A percentile compares a stretch with the other conserved stretches of the same genome.
phyloP scores from a whole-genome alignment of 2,113 vertebrate genomes.

The Catagonus wagneri region DNA sequence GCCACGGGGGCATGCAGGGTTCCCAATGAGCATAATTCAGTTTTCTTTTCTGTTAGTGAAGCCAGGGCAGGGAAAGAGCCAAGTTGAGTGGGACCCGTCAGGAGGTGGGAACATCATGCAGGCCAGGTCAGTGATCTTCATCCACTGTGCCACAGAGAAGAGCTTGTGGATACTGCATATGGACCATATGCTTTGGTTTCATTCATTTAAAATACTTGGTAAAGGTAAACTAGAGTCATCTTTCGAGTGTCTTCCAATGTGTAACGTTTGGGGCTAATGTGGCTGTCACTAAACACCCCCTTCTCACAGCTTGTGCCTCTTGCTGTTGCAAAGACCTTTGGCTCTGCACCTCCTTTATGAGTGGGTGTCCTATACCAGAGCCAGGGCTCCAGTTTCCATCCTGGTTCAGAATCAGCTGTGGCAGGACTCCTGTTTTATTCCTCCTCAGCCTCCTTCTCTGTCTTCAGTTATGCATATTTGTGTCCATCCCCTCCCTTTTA shows the following conservation, averaged over 20 bases:
- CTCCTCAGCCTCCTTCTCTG: neutral
- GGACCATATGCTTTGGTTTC: neutral
- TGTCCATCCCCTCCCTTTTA: constrained; percentile 42
- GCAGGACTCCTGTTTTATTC: constrained; percentile 35
- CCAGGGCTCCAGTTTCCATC: constrained; percentile 65
- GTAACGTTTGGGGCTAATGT: constrained; percentile 64
- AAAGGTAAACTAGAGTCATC: neutral
- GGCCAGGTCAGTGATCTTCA: neutral
- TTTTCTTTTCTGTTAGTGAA: neutral
- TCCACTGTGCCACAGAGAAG: neutral
- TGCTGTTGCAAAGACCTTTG: constrained; percentile 62
- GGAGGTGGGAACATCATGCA: too few species aligned
- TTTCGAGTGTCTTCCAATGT: neutral
- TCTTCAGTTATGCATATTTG: constrained; percentile 12
- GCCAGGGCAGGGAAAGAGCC: neutral
- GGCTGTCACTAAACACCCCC: constrained; percentile 47
- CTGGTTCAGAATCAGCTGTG: constrained; percentile 60
- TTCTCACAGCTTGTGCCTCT: constrained; percentile 68
- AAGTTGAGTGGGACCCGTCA: too few species aligned
- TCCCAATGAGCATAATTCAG: neutral
- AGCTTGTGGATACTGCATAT: neutral
- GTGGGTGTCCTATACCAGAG: constrained; percentile 58
- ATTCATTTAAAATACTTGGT: neutral
- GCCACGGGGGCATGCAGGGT: neutral
- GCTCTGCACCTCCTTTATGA: constrained; percentile 58